Base-by-base conservation (phyloP, 37 sponge, comb jelly and placozoan species). In the Aplysina aerophoba region DNA sequence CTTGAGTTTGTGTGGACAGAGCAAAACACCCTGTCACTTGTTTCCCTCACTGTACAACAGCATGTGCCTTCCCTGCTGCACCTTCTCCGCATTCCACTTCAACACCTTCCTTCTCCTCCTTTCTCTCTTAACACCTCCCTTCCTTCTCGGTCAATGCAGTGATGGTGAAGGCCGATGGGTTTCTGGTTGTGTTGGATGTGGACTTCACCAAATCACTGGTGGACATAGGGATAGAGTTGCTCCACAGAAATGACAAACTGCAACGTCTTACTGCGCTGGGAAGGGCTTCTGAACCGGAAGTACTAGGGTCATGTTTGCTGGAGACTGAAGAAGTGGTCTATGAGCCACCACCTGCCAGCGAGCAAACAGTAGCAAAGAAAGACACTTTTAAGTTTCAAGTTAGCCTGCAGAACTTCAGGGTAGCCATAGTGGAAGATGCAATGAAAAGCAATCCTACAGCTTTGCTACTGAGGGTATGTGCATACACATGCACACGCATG, bases 381-480 rank as follows among this genome's bases (percentile, higher is more conserved):
- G 86, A 83, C 30, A 60, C 27, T 19, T 15, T 92, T 22, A 92
- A 92, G 41, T 74, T 86, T 24, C 53, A 83, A 0, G 87, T 84
- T 41, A 66, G 67, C 15, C 25, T 92, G 20, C 38, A 79, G 20
- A 73, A 86, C 44, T 59, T 92, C 40, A 41, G 93, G 40, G 86
- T 92, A 53, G 93, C 93, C 37, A 72, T 92, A 58, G 86, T 92
- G 54, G 93, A 92, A 78, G 80, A 66, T 79, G 83, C 79, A 0
- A 65, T 77, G 22, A 71, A 80, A 19, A 54, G 57, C 13, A 38
- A 86, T 0, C 89, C 93, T 30, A 71, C 84, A 72, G 88, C 83
- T 33, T 60, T 87, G 68, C 41, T 75, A 30, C 53, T 65, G 55
- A 86, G 56, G 61, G 85, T 75, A 8, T 30, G 59, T 20, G 20